These are phyloP conservation scores for Acipenser oxyrinchus DNA, from an alignment of 2,797 vertebrate genomes.

Conservation along the genomic window DNA sequence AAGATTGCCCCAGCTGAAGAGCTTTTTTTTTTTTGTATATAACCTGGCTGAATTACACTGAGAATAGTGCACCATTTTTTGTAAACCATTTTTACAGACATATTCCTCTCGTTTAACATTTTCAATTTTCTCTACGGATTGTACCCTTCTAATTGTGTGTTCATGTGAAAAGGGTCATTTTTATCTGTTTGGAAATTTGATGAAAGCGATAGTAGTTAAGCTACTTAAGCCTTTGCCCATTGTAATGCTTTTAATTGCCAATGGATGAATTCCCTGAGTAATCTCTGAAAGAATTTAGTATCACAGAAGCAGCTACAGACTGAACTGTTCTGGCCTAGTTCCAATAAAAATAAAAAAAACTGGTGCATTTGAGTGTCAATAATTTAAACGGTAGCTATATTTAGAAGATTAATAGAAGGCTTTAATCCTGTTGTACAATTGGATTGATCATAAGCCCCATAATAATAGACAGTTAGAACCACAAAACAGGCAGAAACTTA, in stretches of 20 bases:
- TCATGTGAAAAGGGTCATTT: no score
- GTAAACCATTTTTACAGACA: no score
- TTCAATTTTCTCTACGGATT: neutral
- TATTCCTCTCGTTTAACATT: constrained; percentile 5
- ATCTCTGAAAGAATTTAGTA: neutral
- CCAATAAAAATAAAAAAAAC: no score
- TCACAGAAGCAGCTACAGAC: neutral
- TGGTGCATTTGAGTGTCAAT: neutral
- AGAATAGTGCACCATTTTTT: constrained; percentile 5
- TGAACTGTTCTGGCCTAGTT: no score
- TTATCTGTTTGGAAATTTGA: no score
- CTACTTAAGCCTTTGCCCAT: no score
- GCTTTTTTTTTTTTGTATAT: neutral
- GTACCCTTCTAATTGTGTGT: no score
- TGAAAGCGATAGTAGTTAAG: no score
- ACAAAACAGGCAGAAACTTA: constrained; percentile 17
- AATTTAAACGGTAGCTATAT: constrained; percentile 20
- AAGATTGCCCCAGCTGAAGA: neutral
- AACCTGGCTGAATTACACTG: neutral
- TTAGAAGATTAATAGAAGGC: constrained; percentile 23
- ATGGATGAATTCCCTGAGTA: neutral
- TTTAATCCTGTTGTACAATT: constrained; percentile 27
- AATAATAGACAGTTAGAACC: constrained; percentile 33
- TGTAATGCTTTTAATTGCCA: neutral
- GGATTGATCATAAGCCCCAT: constrained; percentile 26